Evolutionary conservation across 2,113 vertebrate species (phyloP), one percentile per base, ranked within the genome.

Genomic region (Salminus brasiliensis): DNA sequence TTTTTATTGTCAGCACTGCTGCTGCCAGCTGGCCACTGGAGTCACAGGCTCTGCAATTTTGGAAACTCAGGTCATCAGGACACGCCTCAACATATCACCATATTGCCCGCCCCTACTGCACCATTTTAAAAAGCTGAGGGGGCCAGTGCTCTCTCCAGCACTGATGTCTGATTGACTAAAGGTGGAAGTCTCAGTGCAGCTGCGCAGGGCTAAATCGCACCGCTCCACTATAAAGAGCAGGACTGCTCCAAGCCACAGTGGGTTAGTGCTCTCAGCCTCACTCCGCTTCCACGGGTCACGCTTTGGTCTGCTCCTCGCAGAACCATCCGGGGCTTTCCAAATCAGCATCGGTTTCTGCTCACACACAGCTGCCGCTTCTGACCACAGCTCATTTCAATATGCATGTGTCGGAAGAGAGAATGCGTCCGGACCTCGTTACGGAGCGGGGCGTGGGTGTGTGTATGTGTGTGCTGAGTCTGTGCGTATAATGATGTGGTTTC

Each of bases 111-210:
- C 39, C 39, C 45, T 47, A 1, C 45, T 16, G 45, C 45, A 47
- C 15, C 12, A 5, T 16, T 86, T 83, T 83, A 72, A 87, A 86
- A 84, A 80, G 86, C 86, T 83, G 70, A 52, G 30, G 68, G 81
- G 75, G 5, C 70, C 74, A 82, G 45, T 3, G 5, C 13, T 47
- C 16, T 16, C 45, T 2, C 25, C 45, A 18, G 72, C 77, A 45
- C 1, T 87, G 83, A 83, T 75, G 80, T 87, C 83, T 85, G 83
- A 86, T 84, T 83, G 78, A 74, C 3, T 78, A 79, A 86, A 81
- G 62, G 60, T 80, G 80, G 57, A 79, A 76, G 47, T 79, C 52
- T 73, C 49, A 72, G 60, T 72, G 59, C 62, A 72, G 18, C 39
- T 5, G 29, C 53, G 76, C 80, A 63, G 9, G 81, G 65, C 36